A percentile compares a stretch with the other conserved stretches of the same genome.
These are phyloP conservation scores for Drosophila elegans DNA, from an alignment of 1,140 invertebrate species.

Conservation along the genomic window DNA sequence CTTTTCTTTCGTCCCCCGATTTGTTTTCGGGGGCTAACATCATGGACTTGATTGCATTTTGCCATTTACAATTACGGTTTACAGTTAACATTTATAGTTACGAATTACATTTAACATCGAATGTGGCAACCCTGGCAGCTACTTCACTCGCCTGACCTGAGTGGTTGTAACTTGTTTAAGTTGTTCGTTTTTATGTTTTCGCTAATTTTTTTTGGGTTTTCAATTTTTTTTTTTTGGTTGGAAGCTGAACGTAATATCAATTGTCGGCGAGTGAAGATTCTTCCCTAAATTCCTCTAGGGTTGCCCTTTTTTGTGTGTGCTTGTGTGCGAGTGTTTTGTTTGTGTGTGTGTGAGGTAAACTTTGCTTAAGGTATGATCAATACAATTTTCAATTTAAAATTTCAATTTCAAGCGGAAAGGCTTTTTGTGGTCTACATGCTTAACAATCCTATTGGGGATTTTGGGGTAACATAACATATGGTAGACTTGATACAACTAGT, in stretches of 20 bases:
- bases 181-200: constrained; percentile 19
- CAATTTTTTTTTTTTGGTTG: constrained; percentile 34
- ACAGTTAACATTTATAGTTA: constrained; percentile 47
- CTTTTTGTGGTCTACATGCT: constrained; percentile 27
- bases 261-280: constrained; percentile 29
- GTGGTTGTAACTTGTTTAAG: constrained; percentile 40
- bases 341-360: constrained; percentile 44
- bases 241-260: constrained; percentile 50
- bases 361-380: constrained; percentile 38
- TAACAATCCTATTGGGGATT: constrained; percentile 39
- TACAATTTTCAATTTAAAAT: constrained; percentile 33
- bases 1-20: constrained; percentile 7
- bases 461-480: constrained; percentile 37
- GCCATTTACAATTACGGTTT: constrained; percentile 43
- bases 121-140: constrained; percentile 33
- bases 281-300: constrained; percentile 12
- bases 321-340: constrained; percentile 11
- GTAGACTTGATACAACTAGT: constrained; percentile 44
- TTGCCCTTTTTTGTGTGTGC: constrained; percentile 14
- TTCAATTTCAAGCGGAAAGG: constrained; percentile 15
- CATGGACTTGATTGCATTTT: constrained; percentile 49
- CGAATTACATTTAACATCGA: constrained; percentile 54
- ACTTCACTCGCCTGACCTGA: constrained; percentile 37
- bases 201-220: constrained; percentile 5
- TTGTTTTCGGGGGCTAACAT: constrained; percentile 15